A percentile compares a stretch with the other conserved stretches of the same genome.
Conservation (phyloP, 1,140 invertebrate species). For the Himalopsyche phryganea region DNA sequence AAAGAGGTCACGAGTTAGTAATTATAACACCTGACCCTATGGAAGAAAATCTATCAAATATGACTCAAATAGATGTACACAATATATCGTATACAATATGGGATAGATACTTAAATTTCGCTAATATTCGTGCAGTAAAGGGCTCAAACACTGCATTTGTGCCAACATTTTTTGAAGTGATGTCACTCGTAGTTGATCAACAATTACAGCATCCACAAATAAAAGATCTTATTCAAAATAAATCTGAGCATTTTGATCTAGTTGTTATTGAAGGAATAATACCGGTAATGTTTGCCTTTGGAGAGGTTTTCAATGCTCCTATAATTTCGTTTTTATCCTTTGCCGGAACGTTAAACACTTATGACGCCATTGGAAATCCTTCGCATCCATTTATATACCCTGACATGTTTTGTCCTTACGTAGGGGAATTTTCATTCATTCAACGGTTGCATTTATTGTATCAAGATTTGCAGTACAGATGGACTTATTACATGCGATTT, state of each 20-base stretch:
- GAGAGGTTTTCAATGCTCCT: constrained; percentile 42
- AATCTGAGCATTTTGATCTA: constrained; percentile 39
- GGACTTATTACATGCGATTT: constrained; percentile 25
- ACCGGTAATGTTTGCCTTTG: constrained; percentile 36
- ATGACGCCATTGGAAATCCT: constrained; percentile 42
- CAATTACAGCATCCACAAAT: constrained; percentile 35
- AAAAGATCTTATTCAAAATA: constrained; percentile 36
- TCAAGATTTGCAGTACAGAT: constrained; percentile 12
- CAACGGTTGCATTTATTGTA: constrained; percentile 36
- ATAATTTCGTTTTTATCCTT: constrained; percentile 43
- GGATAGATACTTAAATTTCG: constrained; percentile 19
- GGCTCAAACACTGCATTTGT: constrained; percentile 31
- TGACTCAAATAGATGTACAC: constrained; percentile 43
- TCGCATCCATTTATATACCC: constrained; percentile 49
- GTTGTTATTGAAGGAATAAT: constrained; percentile 38
- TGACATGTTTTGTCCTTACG: constrained; percentile 36
- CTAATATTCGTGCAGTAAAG: neutral
- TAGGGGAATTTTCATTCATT: constrained; percentile 31
- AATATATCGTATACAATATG: constrained; percentile 38
- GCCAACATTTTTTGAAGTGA: constrained; percentile 16
- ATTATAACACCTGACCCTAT: constrained; percentile 42
- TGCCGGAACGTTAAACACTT: constrained; percentile 23
- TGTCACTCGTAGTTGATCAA: constrained; percentile 28
- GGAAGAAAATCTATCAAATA: constrained; percentile 37
- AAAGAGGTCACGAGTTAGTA: constrained; percentile 50